Conservation (phyloP, 2,888 invertebrate species). For the Yponomeuta evonymella region DNA sequence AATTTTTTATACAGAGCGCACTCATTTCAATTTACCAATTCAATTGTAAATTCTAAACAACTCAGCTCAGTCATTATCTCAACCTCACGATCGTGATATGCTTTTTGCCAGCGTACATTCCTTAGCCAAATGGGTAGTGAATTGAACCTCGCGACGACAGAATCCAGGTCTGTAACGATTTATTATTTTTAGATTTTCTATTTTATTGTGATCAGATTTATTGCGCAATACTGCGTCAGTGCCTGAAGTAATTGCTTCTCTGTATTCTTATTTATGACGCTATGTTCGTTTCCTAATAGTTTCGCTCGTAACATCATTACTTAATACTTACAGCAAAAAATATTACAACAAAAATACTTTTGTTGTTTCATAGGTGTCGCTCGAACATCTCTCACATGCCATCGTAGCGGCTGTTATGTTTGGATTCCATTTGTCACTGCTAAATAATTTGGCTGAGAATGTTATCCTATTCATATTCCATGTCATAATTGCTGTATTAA, state of each 20-base stretch:
- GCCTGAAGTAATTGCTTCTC: background rate
- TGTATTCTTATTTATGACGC: conserved; percentile 16
- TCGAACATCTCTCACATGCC: conserved; percentile 19
- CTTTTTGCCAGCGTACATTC: conserved; percentile 4
- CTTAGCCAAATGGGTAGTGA: conserved; percentile 62
- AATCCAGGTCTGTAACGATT: conserved; percentile 47
- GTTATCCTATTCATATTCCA: conserved; percentile 48
- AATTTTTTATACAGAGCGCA: background rate
- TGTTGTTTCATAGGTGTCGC: conserved; percentile 37
- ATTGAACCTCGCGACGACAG: conserved; percentile 48
- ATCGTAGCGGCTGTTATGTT: conserved; percentile 33
- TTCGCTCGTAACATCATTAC: background rate
- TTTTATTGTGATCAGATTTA: conserved; percentile 26
- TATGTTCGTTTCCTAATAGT: conserved; percentile 17
- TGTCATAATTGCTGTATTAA: conserved; percentile 47
- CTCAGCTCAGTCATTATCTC: background rate
- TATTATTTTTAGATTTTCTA: conserved; percentile 22
- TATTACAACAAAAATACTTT: conserved; percentile 10
- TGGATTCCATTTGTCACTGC: conserved; percentile 39
- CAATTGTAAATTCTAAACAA: background rate
- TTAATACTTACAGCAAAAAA: no score
- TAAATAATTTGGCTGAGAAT: conserved; percentile 46
- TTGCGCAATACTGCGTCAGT: conserved; percentile 30
- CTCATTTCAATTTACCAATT: background rate
- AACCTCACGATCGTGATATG: conserved; percentile 14